A percentile compares a stretch with the other conserved stretches of the same genome.
Evolutionary conservation across 2,888 invertebrate genomes (phyloP).

Genomic region (Trimorus sp.): DNA sequence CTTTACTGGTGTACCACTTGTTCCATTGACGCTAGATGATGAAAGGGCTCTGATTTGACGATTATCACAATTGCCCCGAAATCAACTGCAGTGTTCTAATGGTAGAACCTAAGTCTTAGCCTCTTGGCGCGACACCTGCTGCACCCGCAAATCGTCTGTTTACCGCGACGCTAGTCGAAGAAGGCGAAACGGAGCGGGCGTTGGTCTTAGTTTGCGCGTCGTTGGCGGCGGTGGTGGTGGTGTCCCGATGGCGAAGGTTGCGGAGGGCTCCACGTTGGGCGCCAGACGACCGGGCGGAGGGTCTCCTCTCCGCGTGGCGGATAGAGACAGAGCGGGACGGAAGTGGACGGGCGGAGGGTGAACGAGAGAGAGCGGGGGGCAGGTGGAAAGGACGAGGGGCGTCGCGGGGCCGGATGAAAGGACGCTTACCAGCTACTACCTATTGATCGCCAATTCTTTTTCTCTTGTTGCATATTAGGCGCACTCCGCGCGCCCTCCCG

Average conservation of each 20-base stretch:
- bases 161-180: slow-evolving; percentile 25
- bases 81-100: too few species aligned
- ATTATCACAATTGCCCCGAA: too few species aligned
- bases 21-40: too few species aligned
- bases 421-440: slow-evolving; percentile 82
- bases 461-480: slow-evolving; percentile 82
- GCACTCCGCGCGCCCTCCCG: slow-evolving; percentile 76
- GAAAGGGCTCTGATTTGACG: too few species aligned
- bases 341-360: slow-evolving; percentile 23
- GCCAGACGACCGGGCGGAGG: slow-evolving; percentile 71
- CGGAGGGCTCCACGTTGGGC: slow-evolving; percentile 70
- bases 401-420: slow-evolving; percentile 80
- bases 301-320: slow-evolving; percentile 65
- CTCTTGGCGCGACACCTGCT: too few species aligned
- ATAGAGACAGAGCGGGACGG: slow-evolving; percentile 56
- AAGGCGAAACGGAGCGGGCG: slow-evolving; percentile 67
- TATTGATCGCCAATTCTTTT: slow-evolving; percentile 82
- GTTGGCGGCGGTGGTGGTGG: slow-evolving; percentile 24
- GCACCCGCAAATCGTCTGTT: slow-evolving; percentile 24
- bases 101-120: not conserved
- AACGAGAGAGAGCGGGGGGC: slow-evolving; percentile 63
- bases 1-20: too few species aligned
- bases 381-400: slow-evolving; percentile 74
- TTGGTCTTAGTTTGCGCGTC: slow-evolving; percentile 57
- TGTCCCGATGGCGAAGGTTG: slow-evolving; percentile 70